These are phyloP conservation scores for Phlogophora meticulosa DNA, from an alignment of 2,888 invertebrate species.

Conservation along the genomic window DNA sequence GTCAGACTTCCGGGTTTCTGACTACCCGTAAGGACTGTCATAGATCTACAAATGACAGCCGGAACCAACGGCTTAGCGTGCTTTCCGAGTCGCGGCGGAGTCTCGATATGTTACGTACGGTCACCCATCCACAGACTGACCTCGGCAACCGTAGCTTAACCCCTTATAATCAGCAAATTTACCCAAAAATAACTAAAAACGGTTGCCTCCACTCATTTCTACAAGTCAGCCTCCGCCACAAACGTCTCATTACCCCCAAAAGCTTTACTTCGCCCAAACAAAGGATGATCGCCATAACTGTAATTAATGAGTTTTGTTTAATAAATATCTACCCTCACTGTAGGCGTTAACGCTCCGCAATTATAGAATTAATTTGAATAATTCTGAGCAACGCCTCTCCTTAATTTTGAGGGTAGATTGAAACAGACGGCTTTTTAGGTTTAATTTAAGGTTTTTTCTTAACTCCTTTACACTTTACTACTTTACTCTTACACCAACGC, in stretches of 20 bases:
- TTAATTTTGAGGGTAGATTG: constrained; percentile 60
- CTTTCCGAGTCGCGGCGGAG: no score
- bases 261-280: constrained; percentile 55
- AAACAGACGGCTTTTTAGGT: constrained; percentile 44
- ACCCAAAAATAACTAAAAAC: constrained; percentile 21
- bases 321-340: constrained; percentile 66
- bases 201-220: constrained; percentile 8
- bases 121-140: no score
- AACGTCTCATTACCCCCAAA: constrained; percentile 61
- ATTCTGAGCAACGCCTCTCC: constrained; percentile 63
- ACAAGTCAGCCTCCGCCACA: constrained; percentile 42
- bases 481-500: no score
- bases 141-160: no score
- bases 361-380: constrained; percentile 71
- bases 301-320: constrained; percentile 71
- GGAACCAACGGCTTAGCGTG: no score
- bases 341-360: constrained; percentile 63
- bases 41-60: no score
- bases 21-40: no score
- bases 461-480: no score
- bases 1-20: no score
- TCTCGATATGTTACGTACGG: no score
- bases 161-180: background rate
- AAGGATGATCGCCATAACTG: constrained; percentile 65
- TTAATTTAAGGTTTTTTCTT: background rate